Percentiles rank a stretch among this genome's conserved stretches.
Conservation (phyloP, 2,797 vertebrate genomes). For the Limnodromus scolopaceus region DNA sequence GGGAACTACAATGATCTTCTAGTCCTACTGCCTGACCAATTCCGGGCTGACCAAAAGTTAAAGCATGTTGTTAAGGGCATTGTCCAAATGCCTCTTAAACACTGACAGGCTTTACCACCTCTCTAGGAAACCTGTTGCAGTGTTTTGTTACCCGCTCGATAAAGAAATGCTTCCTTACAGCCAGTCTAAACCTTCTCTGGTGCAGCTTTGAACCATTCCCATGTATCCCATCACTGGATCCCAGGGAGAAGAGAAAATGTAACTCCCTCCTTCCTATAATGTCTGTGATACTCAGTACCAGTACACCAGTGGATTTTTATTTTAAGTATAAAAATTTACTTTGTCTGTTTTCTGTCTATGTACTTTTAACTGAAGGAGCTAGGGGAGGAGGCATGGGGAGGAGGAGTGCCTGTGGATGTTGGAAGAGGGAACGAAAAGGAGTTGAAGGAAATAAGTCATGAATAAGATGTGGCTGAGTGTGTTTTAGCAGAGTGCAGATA, state of each 20-base stretch:
- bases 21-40: not conserved
- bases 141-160: rapidly evolving
- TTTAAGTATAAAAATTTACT: not conserved
- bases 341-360: not conserved
- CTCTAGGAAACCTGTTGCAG: not conserved
- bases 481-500: not conserved
- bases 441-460: not conserved
- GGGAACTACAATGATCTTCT: not conserved
- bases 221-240: rapidly evolving
- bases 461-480: not conserved
- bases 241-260: not conserved
- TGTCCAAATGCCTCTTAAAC: not conserved
- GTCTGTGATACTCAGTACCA: not conserved
- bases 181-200: rapidly evolving
- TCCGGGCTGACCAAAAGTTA: not conserved
- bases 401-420: not conserved
- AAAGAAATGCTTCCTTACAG: not conserved
- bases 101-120: not conserved
- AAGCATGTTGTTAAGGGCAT: not conserved
- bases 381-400: rapidly evolving
- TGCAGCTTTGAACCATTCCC: not conserved
- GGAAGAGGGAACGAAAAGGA: not conserved
- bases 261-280: not conserved
- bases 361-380: not conserved
- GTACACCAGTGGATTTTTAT: not conserved